Percentiles rank a stretch among this genome's conserved stretches.
phyloP scores from a whole-genome alignment of 2,113 vertebrate genomes.

The Pipra filicauda region DNA sequence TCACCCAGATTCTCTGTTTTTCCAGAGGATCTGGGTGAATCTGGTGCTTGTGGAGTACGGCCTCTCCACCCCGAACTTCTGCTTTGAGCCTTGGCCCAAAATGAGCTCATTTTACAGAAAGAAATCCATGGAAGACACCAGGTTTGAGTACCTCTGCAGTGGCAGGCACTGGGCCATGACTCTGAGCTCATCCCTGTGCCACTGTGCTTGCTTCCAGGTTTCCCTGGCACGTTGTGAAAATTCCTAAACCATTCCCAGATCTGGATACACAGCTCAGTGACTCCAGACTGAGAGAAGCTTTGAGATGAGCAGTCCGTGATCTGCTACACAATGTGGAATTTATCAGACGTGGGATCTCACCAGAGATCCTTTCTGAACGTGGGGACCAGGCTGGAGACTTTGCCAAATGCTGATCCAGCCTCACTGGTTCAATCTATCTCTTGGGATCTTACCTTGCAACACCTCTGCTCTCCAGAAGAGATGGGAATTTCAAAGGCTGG shows the following conservation, averaged over 20 bases:
- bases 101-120: background rate
- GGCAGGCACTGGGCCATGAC: background rate
- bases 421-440: background rate
- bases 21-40: background rate
- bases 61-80: background rate
- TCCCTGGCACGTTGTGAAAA: background rate
- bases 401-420: background rate
- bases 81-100: background rate
- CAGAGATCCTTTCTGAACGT: background rate
- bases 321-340: background rate
- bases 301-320: background rate
- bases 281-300: background rate
- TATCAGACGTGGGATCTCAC: background rate
- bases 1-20: background rate
- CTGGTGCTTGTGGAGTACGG: background rate
- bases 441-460: background rate
- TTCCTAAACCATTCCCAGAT: background rate
- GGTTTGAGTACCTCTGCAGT: conserved; percentile 12
- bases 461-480: too few species aligned
- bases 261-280: background rate
- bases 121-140: background rate
- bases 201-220: background rate
- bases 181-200: background rate
- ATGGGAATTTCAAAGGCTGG: background rate
- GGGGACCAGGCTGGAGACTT: background rate